These are phyloP conservation scores for Epiblema foenella DNA, from an alignment of 2,888 invertebrate species.

Conservation along the genomic window DNA sequence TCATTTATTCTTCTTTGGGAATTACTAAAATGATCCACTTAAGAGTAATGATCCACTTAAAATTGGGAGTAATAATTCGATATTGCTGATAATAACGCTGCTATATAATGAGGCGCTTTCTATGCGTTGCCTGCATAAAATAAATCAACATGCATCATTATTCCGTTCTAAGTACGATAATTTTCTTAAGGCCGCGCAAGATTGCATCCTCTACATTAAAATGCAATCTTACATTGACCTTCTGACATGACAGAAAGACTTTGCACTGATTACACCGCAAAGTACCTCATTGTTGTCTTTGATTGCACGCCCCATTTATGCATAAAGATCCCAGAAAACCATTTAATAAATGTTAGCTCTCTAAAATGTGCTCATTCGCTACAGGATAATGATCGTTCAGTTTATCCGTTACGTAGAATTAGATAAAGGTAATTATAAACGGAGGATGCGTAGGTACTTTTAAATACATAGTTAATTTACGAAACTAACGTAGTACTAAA, in stretches of 20 bases:
- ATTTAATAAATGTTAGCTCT: constrained; percentile 33
- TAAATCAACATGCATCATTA: constrained; percentile 30
- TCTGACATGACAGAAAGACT: constrained; percentile 32
- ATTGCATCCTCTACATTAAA: constrained; percentile 36
- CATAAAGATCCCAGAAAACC: background rate
- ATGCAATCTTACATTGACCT: constrained; percentile 40
- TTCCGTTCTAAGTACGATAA: constrained; percentile 28
- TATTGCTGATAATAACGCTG: background rate
- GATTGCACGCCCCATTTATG: constrained; percentile 1
- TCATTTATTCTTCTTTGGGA: background rate
- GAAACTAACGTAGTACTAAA: constrained; percentile 1
- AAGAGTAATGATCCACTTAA: background rate
- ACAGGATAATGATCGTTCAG: constrained; percentile 42
- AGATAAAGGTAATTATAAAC: constrained; percentile 42
- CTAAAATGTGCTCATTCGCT: constrained; percentile 41
- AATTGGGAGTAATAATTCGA: background rate
- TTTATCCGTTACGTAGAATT: constrained; percentile 42
- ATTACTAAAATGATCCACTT: background rate
- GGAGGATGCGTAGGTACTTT: constrained; percentile 27
- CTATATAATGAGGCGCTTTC: constrained; percentile 10
- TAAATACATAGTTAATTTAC: background rate
- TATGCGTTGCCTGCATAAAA: constrained; percentile 9
- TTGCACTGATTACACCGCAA: constrained; percentile 27
- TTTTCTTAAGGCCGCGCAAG: constrained; percentile 27
- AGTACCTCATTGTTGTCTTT: constrained; percentile 5